Conservation (phyloP, 2,888 invertebrate genomes). For the Limnephilus lunatus region DNA sequence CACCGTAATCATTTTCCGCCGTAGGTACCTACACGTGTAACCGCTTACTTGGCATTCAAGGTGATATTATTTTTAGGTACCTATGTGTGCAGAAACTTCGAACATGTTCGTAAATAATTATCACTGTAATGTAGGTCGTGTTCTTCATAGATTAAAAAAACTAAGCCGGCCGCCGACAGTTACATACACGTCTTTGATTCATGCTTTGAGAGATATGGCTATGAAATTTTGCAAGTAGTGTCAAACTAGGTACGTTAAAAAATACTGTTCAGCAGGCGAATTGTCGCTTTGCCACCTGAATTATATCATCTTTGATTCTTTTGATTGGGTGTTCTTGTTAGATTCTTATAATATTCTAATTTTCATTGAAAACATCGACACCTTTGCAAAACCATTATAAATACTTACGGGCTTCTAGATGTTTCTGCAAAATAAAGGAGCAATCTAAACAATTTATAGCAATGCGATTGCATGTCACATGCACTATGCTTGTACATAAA, state of each 20-base stretch:
- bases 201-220: neutral
- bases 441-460: neutral
- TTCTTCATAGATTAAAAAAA: neutral
- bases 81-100: neutral
- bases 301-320: neutral
- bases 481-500: neutral
- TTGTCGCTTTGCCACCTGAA: neutral
- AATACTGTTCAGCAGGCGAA: neutral
- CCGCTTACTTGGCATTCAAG: neutral
- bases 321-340: neutral
- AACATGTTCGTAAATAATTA: neutral
- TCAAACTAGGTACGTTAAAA: neutral
- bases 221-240: neutral
- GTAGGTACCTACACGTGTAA: neutral
- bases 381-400: neutral
- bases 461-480: neutral
- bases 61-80: neutral
- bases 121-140: neutral
- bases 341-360: neutral
- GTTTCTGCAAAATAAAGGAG: neutral
- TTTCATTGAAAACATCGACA: neutral
- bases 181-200: neutral
- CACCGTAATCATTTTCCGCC: neutral
- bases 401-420: neutral
- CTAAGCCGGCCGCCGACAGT: neutral